These are phyloP conservation scores for Pandemis cinnamomeana DNA, from an alignment of 2,888 invertebrate genomes.

Conservation along the genomic window DNA sequence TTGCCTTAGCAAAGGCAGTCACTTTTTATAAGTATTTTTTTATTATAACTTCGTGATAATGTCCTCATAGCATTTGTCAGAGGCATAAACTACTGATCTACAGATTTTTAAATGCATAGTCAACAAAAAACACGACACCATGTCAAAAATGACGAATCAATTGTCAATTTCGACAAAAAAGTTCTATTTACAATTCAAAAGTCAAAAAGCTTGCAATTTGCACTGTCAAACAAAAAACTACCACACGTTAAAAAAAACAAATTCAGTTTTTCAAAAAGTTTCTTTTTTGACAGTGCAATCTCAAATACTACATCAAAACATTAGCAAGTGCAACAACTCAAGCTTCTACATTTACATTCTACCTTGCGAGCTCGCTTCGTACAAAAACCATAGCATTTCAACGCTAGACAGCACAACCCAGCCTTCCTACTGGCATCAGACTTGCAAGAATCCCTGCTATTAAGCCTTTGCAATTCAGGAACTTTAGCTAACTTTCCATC, in stretches of 20 bases:
- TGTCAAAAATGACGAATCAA: conserved; percentile 13
- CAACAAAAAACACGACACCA: conserved; percentile 4
- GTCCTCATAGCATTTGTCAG: not conserved
- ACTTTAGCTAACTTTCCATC: conserved; percentile 55
- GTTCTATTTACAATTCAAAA: conserved; percentile 3
- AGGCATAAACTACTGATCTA: not conserved
- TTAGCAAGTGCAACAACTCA: conserved; percentile 66
- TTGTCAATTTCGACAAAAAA: not conserved
- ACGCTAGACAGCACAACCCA: conserved; percentile 71
- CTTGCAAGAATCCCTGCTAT: conserved; percentile 73
- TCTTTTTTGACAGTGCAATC: conserved; percentile 5
- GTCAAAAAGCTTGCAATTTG: not conserved
- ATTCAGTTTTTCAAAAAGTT: not conserved
- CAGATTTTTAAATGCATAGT: conserved; percentile 24
- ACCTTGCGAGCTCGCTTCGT: conserved; percentile 67
- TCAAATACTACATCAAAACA: conserved; percentile 32
- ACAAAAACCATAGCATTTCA: conserved; percentile 78
- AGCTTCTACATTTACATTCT: conserved; percentile 66
- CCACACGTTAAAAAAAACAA: not conserved
- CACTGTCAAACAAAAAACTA: conserved; percentile 12
- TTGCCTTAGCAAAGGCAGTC: not conserved
- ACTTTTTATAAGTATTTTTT: not conserved
- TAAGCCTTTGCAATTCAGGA: conserved; percentile 66
- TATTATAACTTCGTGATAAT: not conserved
- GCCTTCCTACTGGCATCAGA: conserved; percentile 67